Evolutionary conservation across 2,113 vertebrate genomes (phyloP).

Genomic region (Desmodus rotundus): DNA sequence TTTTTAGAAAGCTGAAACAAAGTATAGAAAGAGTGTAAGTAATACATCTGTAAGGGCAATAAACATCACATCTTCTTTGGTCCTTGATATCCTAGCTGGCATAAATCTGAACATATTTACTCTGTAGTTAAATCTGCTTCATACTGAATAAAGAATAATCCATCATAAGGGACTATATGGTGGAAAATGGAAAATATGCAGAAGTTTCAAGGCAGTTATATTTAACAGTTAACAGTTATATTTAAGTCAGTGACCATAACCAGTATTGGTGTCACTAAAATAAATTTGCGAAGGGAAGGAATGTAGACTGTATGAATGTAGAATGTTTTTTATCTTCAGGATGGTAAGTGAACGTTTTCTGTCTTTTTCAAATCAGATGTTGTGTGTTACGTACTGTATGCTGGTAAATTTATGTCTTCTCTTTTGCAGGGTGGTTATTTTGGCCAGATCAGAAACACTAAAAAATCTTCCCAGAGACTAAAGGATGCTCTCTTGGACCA

Average conservation of each 20-base stretch:
- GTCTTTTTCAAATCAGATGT: background rate
- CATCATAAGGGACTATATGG: background rate
- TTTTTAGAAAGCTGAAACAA: background rate
- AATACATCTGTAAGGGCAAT: constrained; percentile 15
- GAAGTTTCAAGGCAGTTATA: background rate
- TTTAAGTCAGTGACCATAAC: constrained; percentile 4
- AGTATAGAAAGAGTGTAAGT: background rate
- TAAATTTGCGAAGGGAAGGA: background rate
- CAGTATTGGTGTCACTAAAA: background rate
- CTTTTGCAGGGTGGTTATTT: constrained; percentile 95
- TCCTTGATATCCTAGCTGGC: background rate
- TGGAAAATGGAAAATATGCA: constrained; percentile 26
- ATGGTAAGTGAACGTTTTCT: background rate
- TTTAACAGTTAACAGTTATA: background rate
- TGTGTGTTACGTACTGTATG: background rate
- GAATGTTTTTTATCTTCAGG: constrained; percentile 3
- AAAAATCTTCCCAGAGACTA: constrained; percentile 97
- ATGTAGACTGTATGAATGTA: background rate
- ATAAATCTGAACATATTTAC: constrained; percentile 9
- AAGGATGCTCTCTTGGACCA: constrained; percentile 95
- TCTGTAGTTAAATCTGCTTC: background rate
- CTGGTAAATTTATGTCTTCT: constrained; percentile 27
- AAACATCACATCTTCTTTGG: constrained; percentile 4
- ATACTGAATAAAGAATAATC: constrained; percentile 3
- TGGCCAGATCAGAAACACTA: constrained; percentile 98